Conservation (phyloP, 2,888 invertebrate species). For the Stenchaetothrips biformis region DNA sequence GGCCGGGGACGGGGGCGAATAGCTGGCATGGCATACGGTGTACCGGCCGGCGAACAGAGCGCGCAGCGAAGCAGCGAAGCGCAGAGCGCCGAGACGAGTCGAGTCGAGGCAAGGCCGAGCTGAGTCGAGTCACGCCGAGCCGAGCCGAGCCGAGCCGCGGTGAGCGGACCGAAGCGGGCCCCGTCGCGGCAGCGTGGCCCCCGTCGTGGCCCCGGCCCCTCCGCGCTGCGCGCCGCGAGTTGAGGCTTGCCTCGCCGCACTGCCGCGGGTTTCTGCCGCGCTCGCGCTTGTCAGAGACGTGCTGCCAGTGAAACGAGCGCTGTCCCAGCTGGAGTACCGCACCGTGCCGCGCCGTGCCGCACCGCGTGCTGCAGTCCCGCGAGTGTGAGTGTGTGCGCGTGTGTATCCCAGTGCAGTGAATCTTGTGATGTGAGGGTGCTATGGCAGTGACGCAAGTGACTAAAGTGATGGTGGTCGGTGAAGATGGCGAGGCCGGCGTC, state of each 20-base stretch:
- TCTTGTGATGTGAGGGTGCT: neutral
- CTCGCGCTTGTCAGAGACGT: neutral
- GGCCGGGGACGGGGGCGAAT: slow-evolving; percentile 27
- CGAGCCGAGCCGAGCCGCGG: slow-evolving; percentile 19
- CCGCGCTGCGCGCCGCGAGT: slow-evolving; percentile 39
- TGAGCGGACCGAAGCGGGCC: slow-evolving; percentile 18
- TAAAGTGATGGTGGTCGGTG: neutral
- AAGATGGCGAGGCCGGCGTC: neutral
- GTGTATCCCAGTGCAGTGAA: neutral
- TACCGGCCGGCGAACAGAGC: slow-evolving; percentile 5
- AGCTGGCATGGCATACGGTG: slow-evolving; percentile 34
- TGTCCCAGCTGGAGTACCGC: neutral
- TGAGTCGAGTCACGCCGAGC: neutral
- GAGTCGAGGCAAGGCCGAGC: slow-evolving; percentile 4
- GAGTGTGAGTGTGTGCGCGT: no score
- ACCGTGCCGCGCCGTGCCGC: neutral
- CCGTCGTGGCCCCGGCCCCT: slow-evolving; percentile 28
- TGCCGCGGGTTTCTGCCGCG: slow-evolving; percentile 25
- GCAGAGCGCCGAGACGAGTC: slow-evolving; percentile 35
- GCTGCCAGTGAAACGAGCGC: neutral
- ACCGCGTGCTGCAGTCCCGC: neutral
- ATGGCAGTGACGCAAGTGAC: slow-evolving; percentile 3
- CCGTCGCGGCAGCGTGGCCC: slow-evolving; percentile 30
- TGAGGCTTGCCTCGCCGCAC: slow-evolving; percentile 41
- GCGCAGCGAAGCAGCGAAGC: slow-evolving; percentile 40